Evolutionary conservation across 2,888 invertebrate genomes (phyloP).

Genomic region (Eutolmus rufibarbis): DNA sequence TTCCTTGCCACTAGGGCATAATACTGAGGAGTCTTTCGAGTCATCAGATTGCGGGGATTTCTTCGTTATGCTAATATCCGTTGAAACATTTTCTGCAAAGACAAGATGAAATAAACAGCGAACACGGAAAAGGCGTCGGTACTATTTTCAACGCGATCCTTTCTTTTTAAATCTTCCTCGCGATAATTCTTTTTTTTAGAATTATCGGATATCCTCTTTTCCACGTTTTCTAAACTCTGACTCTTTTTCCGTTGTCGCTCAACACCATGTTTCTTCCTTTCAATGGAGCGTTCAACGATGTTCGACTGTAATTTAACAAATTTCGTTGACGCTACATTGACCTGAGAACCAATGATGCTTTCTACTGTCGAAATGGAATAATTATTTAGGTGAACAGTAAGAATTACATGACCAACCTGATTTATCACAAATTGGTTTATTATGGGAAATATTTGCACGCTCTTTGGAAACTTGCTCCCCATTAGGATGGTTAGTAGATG

Average conservation of each 20-base stretch:
- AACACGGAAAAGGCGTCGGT: neutral
- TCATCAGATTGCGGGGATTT: neutral
- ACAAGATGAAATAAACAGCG: neutral
- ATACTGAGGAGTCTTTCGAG: neutral
- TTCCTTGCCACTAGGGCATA: neutral
- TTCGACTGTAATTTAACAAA: neutral
- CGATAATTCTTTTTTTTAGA: neutral
- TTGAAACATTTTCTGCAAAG: slow-evolving; percentile 12
- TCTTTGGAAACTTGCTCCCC: neutral
- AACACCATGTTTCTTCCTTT: neutral
- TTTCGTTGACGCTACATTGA: neutral
- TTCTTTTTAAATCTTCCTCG: neutral
- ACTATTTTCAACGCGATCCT: slow-evolving; percentile 12
- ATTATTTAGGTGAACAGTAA: neutral
- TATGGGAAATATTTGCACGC: neutral
- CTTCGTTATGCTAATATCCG: neutral
- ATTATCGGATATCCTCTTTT: neutral
- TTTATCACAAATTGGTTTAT: neutral
- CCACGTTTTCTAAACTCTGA: neutral
- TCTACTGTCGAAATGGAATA: neutral
- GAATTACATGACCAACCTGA: neutral
- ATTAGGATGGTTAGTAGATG: neutral
- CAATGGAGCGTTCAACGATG: neutral
- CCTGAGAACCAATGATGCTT: neutral
- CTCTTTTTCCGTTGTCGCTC: slow-evolving; percentile 4